Evolutionary conservation across 2,797 vertebrate genomes (phyloP).

Genomic region (Notoglanidium macrostoma): DNA sequence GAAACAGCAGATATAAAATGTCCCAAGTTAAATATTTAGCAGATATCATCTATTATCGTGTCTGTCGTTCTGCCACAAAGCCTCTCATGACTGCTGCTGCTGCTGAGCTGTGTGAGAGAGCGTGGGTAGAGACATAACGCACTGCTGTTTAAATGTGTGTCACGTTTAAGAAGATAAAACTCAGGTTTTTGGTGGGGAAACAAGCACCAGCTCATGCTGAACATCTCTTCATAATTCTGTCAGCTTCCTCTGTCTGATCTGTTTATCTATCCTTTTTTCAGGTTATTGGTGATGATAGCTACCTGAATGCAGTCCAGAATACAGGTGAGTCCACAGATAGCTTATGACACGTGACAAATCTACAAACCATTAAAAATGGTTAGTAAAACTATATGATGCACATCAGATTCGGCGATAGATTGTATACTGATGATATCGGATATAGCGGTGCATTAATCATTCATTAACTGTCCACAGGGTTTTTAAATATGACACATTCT

Average conservation of each 20-base stretch:
- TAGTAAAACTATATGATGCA: neutral
- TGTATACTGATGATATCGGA: neutral
- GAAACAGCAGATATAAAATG: slow-evolving; percentile 43
- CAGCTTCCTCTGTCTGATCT: slow-evolving; percentile 42
- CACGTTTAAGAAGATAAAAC: slow-evolving; percentile 54
- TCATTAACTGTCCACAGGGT: slow-evolving; percentile 39
- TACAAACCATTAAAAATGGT: neutral
- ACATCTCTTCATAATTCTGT: slow-evolving; percentile 51
- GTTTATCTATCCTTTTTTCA: slow-evolving; percentile 58
- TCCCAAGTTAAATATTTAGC: slow-evolving; percentile 59
- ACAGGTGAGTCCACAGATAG: slow-evolving; percentile 71
- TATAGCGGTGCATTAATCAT: slow-evolving; percentile 39
- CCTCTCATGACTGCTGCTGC: slow-evolving; percentile 39
- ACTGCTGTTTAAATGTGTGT: slow-evolving; percentile 53
- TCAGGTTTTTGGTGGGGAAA: slow-evolving; percentile 44
- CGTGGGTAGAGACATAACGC: slow-evolving; percentile 47
- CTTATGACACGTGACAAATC: neutral
- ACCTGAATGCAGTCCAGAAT: slow-evolving; percentile 79
- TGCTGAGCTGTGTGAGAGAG: slow-evolving; percentile 37
- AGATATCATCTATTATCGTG: slow-evolving; percentile 54
- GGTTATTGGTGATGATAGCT: slow-evolving; percentile 78
- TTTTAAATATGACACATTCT: slow-evolving; percentile 49
- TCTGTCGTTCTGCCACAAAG: slow-evolving; percentile 43
- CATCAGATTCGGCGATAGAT: slow-evolving; percentile 6
- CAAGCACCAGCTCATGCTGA: slow-evolving; percentile 43